A percentile compares a stretch with the other conserved stretches of the same genome.
phyloP scores from a whole-genome alignment of 2,113 vertebrate genomes.

The Oryzias curvinotus region DNA sequence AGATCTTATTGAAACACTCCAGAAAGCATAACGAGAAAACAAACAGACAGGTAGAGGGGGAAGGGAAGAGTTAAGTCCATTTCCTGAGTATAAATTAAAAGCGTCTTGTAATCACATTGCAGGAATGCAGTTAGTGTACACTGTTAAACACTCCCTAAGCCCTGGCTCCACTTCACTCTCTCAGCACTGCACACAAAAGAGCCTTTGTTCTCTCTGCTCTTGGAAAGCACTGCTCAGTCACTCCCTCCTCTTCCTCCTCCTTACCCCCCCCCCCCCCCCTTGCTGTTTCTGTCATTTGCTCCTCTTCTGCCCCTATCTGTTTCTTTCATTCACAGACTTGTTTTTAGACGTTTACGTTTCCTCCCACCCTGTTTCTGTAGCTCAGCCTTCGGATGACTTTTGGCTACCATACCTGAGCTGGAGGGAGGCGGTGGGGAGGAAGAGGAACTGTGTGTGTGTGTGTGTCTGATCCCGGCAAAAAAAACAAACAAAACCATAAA shows the following conservation, averaged over 20 bases:
- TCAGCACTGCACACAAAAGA: conserved; percentile 80
- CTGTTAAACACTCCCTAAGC: conserved; percentile 82
- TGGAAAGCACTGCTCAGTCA: conserved; percentile 78
- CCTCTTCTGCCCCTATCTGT: conserved; percentile 41
- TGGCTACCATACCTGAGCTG: conserved; percentile 8
- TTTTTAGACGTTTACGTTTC: conserved; percentile 32
- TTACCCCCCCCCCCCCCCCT: conserved; percentile 22
- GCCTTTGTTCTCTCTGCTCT: conserved; percentile 82
- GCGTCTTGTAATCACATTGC: conserved; percentile 81
- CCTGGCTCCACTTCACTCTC: conserved; percentile 79
- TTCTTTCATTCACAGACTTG: conserved; percentile 55
- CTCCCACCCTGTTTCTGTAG: conserved; percentile 18
- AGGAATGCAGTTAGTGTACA: conserved; percentile 83
- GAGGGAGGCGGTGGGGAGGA: conserved; percentile 7
- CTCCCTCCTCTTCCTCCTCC: conserved; percentile 57
- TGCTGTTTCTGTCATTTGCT: conserved; percentile 52
- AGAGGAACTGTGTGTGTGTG: conserved; percentile 4
- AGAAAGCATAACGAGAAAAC: conserved; percentile 10
- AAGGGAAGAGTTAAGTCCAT: conserved; percentile 78
- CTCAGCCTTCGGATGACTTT: conserved; percentile 15
- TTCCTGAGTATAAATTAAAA: conserved; percentile 82
- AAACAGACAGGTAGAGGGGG: conserved; percentile 42
- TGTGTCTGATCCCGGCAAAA: not conserved
- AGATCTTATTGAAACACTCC: conserved; percentile 1
- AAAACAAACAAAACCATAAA: conserved; percentile 18